Percentiles rank a stretch among this genome's conserved stretches.
These are phyloP conservation scores for Valencia hispanica DNA, from an alignment of 2,797 vertebrate genomes.

Conservation along the genomic window DNA sequence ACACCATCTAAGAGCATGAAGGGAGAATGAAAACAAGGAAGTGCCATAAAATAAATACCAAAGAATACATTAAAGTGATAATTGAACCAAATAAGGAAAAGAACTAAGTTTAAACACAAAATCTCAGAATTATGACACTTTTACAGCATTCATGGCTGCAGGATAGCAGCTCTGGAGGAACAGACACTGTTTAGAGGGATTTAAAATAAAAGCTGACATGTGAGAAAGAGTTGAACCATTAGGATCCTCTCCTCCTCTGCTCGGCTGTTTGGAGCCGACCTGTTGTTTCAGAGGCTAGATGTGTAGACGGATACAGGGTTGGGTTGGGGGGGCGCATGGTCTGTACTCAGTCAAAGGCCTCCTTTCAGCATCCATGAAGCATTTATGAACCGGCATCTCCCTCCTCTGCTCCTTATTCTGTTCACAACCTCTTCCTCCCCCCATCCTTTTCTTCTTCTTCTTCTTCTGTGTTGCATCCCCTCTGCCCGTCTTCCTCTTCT, in stretches of 20 bases:
- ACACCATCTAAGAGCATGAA: too few species aligned
- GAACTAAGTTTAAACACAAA: too few species aligned
- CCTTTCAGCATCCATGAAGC: conserved; percentile 68
- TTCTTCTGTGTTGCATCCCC: conserved; percentile 16
- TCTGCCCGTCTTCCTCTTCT: conserved; percentile 32
- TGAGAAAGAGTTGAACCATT: neutral
- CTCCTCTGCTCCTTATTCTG: conserved; percentile 64
- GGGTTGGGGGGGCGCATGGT: conserved; percentile 8
- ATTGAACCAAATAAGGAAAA: too few species aligned
- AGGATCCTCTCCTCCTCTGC: conserved; percentile 3
- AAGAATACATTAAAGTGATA: too few species aligned
- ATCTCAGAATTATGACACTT: too few species aligned
- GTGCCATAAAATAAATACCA: too few species aligned
- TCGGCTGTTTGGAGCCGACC: conserved; percentile 33
- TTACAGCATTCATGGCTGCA: too few species aligned
- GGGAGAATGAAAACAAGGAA: too few species aligned
- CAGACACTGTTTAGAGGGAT: too few species aligned
- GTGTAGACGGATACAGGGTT: conserved; percentile 48
- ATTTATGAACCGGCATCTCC: conserved; percentile 70
- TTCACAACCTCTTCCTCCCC: conserved; percentile 51
- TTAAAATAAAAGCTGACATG: neutral
- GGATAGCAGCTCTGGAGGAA: too few species aligned
- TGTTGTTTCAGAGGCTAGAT: conserved; percentile 38
- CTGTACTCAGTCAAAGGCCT: conserved; percentile 60
- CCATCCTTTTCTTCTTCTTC: conserved; percentile 2